phyloP scores from a whole-genome alignment of 2,888 invertebrate species.

The Caenorhabditis drosophilae region DNA sequence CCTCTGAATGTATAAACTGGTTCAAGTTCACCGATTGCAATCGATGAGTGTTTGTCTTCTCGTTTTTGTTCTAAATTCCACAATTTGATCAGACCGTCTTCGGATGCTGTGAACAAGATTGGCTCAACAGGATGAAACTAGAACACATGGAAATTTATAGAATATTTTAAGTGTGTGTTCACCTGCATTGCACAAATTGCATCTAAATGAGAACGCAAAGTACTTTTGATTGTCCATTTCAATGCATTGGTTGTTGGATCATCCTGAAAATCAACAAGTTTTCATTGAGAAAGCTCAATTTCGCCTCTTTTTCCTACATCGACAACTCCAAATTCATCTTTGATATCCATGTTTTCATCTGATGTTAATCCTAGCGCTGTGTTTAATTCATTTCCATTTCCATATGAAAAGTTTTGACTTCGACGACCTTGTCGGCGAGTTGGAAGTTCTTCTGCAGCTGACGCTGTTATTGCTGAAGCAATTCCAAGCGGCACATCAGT shows the following conservation, averaged over 20 bases:
- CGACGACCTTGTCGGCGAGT: conserved; percentile 20
- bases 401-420: conserved; percentile 25
- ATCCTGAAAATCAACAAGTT: conserved; percentile 27
- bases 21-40: conserved; percentile 82
- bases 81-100: conserved; percentile 96
- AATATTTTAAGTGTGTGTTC: no score
- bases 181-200: conserved; percentile 72
- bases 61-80: conserved; percentile 99
- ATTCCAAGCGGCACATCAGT: conserved; percentile 35
- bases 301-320: no score
- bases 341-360: conserved; percentile 51
- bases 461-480: conserved; percentile 21
- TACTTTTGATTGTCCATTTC: conserved; percentile 60
- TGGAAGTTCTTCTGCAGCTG: conserved; percentile 17
- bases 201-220: conserved; percentile 72
- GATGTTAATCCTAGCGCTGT: conserved; percentile 45
- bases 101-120: conserved; percentile 89
- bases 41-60: conserved; percentile 75
- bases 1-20: conserved; percentile 97
- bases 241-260: conserved; percentile 15
- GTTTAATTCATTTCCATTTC: conserved; percentile 40
- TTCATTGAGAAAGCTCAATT: no score
- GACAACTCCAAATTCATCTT: conserved; percentile 48
- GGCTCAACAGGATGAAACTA: conserved; percentile 68
- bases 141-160: not conserved